Conservation (phyloP, 2,113 vertebrate species). For the Callipepla squamata region DNA sequence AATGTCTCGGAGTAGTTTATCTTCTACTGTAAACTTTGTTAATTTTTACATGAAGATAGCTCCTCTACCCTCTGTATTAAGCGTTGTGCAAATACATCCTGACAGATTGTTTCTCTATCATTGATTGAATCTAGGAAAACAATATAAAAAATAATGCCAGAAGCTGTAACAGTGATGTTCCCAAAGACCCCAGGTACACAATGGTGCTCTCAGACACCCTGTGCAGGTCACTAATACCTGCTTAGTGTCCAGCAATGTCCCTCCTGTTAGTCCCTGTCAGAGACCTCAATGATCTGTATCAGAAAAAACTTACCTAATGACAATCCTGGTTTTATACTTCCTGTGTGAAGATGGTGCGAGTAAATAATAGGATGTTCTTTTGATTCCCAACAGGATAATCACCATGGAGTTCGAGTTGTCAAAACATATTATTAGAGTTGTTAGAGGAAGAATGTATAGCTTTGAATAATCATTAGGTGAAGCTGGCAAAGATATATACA, state of each 20-base stretch:
- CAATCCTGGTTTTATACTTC: not conserved
- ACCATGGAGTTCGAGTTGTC: not conserved
- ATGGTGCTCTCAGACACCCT: not conserved
- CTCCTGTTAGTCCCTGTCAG: not conserved
- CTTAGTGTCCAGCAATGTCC: not conserved
- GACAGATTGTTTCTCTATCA: not conserved
- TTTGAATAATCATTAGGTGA: not conserved
- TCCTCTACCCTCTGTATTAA: not conserved
- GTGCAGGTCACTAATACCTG: not conserved
- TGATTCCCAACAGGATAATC: not conserved
- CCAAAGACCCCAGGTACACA: not conserved
- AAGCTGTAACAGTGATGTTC: not conserved
- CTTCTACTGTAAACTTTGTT: not conserved
- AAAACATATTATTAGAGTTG: conserved; percentile 1
- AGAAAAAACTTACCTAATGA: not conserved
- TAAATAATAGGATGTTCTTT: not conserved
- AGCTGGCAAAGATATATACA: not conserved
- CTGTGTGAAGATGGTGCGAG: not conserved
- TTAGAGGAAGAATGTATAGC: not conserved
- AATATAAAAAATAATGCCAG: not conserved
- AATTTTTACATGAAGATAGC: not conserved
- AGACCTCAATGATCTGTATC: not conserved
- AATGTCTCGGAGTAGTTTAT: not conserved
- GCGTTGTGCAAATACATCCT: not conserved
- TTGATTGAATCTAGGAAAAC: not conserved